phyloP scores from a whole-genome alignment of 2,797 vertebrate species.

The Jordanella pulchra region DNA sequence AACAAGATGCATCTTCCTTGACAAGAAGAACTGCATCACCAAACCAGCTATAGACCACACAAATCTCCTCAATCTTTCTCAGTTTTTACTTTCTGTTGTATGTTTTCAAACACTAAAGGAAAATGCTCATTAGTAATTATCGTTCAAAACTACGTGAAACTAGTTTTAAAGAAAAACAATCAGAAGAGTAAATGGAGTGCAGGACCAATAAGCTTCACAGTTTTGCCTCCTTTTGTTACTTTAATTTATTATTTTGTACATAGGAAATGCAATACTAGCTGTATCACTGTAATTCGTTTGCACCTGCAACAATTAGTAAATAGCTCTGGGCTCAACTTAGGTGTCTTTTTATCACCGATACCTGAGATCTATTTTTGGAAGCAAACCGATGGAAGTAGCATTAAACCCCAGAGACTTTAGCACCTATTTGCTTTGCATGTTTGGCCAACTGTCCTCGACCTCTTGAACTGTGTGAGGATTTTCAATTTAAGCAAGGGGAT shows the following conservation, averaged over 20 bases:
- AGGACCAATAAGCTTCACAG: too few relatives aligned
- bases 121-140: background rate
- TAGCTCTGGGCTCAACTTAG: background rate
- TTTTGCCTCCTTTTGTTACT: too few relatives aligned
- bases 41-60: too few relatives aligned
- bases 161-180: too few relatives aligned
- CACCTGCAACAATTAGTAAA: background rate
- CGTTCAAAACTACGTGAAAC: background rate
- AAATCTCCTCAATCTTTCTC: background rate
- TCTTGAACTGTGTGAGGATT: conserved; percentile 3
- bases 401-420: background rate
- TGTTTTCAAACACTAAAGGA: background rate
- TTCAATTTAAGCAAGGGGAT: conserved; percentile 13
- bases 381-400: background rate
- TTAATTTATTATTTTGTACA: too few relatives aligned
- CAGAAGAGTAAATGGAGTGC: too few relatives aligned
- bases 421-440: background rate
- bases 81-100: background rate
- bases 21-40: too few relatives aligned
- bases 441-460: conserved; percentile 27
- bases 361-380: background rate
- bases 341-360: background rate
- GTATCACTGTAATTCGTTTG: background rate
- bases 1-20: too few relatives aligned
- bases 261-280: background rate